Evolutionary conservation across 2,888 invertebrate species (phyloP).

Genomic region (Nowickia ferox): DNA sequence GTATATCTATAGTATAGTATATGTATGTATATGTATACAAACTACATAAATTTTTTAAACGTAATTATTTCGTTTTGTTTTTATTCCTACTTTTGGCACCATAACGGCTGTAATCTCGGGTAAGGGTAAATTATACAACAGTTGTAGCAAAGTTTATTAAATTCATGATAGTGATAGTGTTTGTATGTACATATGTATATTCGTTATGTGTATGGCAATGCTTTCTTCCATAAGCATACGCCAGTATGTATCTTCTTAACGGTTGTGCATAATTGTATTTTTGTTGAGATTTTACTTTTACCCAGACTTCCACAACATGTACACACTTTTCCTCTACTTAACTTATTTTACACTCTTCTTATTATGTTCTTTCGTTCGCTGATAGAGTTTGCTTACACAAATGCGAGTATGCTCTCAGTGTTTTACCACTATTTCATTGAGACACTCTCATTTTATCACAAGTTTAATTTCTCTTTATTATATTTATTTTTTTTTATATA

Average conservation of each 20-base stretch:
- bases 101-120: conserved; percentile 2
- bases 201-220: conserved; percentile 17
- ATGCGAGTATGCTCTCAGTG: neutral
- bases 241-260: conserved; percentile 34
- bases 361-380: neutral
- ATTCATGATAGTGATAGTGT: conserved; percentile 42
- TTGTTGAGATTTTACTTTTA: conserved; percentile 46
- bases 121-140: conserved; percentile 37
- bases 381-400: neutral
- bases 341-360: neutral
- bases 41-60: neutral
- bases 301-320: neutral
- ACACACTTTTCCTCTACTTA: neutral
- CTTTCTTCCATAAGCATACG: neutral
- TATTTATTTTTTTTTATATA: neutral
- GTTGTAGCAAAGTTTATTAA: conserved; percentile 40
- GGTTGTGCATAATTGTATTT: conserved; percentile 36
- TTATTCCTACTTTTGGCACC: conserved; percentile 31
- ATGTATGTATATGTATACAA: neutral
- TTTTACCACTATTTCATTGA: neutral
- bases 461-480: neutral
- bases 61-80: conserved; percentile 36
- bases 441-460: conserved; percentile 21
- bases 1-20: neutral
- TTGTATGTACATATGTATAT: neutral